Conservation (phyloP, 2,797 vertebrate species). For the Morus bassanus region DNA sequence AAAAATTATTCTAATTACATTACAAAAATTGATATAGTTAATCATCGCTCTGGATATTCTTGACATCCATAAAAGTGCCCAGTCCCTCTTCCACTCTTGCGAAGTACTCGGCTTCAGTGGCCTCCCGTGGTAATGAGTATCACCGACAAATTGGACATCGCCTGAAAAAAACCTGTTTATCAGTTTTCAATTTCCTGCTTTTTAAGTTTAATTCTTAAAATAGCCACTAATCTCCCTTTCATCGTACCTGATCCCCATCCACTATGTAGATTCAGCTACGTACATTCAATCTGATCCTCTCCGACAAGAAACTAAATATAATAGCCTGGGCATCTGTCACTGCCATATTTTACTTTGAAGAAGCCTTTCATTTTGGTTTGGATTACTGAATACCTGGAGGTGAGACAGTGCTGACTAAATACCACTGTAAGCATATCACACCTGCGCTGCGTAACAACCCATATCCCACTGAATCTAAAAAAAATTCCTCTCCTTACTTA, state of each 20-base stretch:
- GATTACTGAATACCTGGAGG: not conserved
- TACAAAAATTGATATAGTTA: not conserved
- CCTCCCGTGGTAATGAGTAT: not conserved
- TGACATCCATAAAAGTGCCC: not conserved
- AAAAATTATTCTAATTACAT: slow-evolving; percentile 21
- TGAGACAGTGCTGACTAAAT: not conserved
- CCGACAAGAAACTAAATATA: not conserved
- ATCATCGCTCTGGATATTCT: not conserved
- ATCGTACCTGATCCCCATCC: not conserved
- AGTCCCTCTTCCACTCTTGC: not conserved
- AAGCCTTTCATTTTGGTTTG: not conserved
- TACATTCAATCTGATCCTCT: not conserved
- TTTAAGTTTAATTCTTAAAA: not conserved
- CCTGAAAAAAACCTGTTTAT: not conserved
- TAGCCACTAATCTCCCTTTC: not conserved
- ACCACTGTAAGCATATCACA: not conserved
- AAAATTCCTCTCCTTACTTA: not conserved
- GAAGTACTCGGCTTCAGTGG: not conserved
- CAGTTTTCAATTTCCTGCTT: not conserved
- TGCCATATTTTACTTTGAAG: not conserved
- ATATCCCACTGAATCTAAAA: fast-evolving
- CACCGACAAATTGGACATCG: not conserved
- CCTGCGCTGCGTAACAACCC: not conserved
- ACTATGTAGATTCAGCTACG: not conserved
- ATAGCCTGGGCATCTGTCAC: not conserved